Conservation (phyloP, 2,797 vertebrate species). For the Enteromius mattozi region DNA sequence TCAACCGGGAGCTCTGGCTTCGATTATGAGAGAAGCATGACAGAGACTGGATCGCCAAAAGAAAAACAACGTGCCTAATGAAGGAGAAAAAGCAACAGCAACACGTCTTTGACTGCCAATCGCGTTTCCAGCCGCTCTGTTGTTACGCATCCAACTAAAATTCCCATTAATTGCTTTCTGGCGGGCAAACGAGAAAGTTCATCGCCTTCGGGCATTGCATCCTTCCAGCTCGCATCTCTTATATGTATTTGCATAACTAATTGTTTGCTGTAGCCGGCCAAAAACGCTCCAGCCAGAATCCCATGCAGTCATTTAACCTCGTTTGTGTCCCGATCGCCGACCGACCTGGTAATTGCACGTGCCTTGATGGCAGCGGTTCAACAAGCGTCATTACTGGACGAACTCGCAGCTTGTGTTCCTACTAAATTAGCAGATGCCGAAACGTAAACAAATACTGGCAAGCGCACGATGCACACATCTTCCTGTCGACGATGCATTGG, state of each 20-base stretch:
- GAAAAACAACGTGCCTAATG: conserved; percentile 35
- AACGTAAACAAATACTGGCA: conserved; percentile 71
- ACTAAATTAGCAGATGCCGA: conserved; percentile 62
- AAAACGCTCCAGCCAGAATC: conserved; percentile 57
- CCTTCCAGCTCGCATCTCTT: conserved; percentile 43
- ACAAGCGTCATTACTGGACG: conserved; percentile 57
- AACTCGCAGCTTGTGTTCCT: conserved; percentile 61
- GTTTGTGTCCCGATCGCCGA: conserved; percentile 60
- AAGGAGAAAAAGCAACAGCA: conserved; percentile 22
- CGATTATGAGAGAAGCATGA: conserved; percentile 5
- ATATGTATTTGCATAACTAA: conserved; percentile 63
- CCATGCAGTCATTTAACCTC: conserved; percentile 64
- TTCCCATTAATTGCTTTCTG: conserved; percentile 54
- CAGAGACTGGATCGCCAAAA: background rate
- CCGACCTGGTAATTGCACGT: conserved; percentile 69
- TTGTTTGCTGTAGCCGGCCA: conserved; percentile 47
- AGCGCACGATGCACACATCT: background rate
- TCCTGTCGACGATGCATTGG: background rate
- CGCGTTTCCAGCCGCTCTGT: conserved; percentile 12
- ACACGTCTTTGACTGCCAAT: conserved; percentile 41
- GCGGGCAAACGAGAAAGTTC: conserved; percentile 26
- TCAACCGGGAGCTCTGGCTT: conserved; percentile 23
- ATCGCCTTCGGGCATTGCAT: conserved; percentile 7
- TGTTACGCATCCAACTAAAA: conserved; percentile 48
- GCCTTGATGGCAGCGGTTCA: conserved; percentile 71